Evolutionary conservation across 1,140 invertebrate genomes (phyloP).

Genomic region (Cherax destructor): DNA sequence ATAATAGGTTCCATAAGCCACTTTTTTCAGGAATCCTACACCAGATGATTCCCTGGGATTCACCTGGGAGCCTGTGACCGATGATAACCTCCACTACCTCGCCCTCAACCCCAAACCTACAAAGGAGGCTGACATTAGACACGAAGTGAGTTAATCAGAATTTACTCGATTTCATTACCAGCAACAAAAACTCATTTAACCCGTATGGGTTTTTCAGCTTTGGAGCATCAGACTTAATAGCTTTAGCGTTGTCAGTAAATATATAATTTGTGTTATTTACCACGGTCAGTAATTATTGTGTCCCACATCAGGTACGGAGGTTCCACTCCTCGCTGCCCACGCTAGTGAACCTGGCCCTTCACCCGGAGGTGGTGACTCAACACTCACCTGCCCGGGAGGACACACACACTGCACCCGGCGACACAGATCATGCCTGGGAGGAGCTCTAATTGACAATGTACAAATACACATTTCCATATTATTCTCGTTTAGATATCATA

Average conservation of each 20-base stretch:
- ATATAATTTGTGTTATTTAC: too few relatives aligned
- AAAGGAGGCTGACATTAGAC: conserved; percentile 13
- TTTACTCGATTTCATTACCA: too few relatives aligned
- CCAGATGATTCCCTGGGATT: conserved; percentile 40
- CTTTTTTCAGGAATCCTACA: conserved; percentile 11
- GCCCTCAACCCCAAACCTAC: conserved; percentile 4
- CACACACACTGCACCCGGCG: not conserved
- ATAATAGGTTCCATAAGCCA: too few relatives aligned
- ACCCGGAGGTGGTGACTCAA: not conserved
- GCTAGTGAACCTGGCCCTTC: conserved; percentile 2
- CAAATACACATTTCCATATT: too few relatives aligned
- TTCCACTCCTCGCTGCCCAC: conserved; percentile 15
- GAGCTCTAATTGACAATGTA: too few relatives aligned
- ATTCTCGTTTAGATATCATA: too few relatives aligned
- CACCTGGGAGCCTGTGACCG: conserved; percentile 35
- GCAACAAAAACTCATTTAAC: too few relatives aligned
- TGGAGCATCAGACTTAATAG: too few relatives aligned
- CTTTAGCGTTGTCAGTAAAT: too few relatives aligned
- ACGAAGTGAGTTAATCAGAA: conserved; percentile 10
- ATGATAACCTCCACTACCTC: conserved; percentile 29
- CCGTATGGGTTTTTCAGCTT: too few relatives aligned
- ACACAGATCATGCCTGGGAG: too few relatives aligned
- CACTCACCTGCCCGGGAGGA: not conserved
- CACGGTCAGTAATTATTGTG: too few relatives aligned
- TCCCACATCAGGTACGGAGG: not conserved